Conservation (phyloP, 1,140 invertebrate species). For the Drosophila auraria region DNA sequence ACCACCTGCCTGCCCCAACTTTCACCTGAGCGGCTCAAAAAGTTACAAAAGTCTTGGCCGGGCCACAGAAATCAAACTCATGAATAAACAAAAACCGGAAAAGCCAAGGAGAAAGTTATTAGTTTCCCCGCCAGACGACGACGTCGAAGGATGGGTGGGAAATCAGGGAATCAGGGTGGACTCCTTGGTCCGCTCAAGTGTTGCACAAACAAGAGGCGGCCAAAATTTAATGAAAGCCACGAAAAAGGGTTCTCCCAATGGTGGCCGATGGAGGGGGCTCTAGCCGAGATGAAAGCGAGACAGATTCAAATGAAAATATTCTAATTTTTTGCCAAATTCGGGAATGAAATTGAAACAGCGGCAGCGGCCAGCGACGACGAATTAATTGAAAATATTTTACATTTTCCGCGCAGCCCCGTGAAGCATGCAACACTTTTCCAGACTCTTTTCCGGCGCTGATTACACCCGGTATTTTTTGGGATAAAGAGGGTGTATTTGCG, state of each 20-base stretch:
- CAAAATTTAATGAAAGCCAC: conserved; percentile 73
- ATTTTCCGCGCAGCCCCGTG: conserved; percentile 53
- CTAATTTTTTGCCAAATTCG: conserved; percentile 54
- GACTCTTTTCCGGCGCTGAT: neutral
- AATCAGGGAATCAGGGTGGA: neutral
- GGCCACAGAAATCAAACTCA: conserved; percentile 69
- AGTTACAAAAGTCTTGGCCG: conserved; percentile 63
- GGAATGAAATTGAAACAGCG: conserved; percentile 67
- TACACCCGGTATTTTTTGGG: neutral
- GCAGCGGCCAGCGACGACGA: conserved; percentile 43
- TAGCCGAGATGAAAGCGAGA: conserved; percentile 37
- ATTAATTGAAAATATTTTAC: conserved; percentile 82
- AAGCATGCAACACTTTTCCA: conserved; percentile 48
- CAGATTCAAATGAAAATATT: conserved; percentile 64
- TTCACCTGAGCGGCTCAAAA: conserved; percentile 68
- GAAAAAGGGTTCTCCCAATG: conserved; percentile 53
- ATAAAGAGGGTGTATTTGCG: neutral
- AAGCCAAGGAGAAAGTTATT: conserved; percentile 71
- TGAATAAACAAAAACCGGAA: conserved; percentile 74
- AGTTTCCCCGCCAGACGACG: conserved; percentile 47
- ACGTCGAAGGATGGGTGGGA: neutral
- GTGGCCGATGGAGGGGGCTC: no score
- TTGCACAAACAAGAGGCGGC: conserved; percentile 74
- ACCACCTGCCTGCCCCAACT: conserved; percentile 6
- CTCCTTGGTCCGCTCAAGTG: conserved; percentile 56